phyloP scores from a whole-genome alignment of 2,113 vertebrate genomes.

The Miniopterus natalensis region DNA sequence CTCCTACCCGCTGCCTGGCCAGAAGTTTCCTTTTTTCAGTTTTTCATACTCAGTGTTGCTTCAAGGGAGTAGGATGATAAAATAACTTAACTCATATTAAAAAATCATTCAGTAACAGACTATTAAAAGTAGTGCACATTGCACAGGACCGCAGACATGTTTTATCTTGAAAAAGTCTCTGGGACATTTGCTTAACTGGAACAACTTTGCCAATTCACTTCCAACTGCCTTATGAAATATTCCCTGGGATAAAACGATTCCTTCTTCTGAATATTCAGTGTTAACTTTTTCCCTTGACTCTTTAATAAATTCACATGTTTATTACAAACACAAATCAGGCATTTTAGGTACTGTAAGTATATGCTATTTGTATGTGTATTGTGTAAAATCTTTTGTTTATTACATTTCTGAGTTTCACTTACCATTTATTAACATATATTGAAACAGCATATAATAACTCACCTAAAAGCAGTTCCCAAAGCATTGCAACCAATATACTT shows the following conservation, averaged over 20 bases:
- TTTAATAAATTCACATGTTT: conserved; percentile 76
- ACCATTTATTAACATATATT: conserved; percentile 30
- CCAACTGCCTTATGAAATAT: conserved; percentile 81
- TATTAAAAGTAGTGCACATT: conserved; percentile 80
- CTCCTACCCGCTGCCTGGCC: conserved; percentile 37
- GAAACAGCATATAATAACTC: conserved; percentile 35
- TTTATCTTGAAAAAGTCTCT: conserved; percentile 84
- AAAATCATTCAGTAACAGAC: conserved; percentile 60
- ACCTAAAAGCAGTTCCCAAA: conserved; percentile 31
- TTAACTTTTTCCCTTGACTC: conserved; percentile 53
- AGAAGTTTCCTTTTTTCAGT: conserved; percentile 54
- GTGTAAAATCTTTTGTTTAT: conserved; percentile 23
- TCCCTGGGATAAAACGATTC: conserved; percentile 70
- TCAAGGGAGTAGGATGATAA: conserved; percentile 58
- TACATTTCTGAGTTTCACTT: conserved; percentile 59
- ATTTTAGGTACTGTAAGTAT: conserved; percentile 61
- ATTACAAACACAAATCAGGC: conserved; percentile 78
- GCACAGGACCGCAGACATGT: conserved; percentile 70
- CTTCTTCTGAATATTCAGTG: conserved; percentile 78
- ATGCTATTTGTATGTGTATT: neutral
- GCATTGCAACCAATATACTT: neutral
- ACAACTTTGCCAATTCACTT: conserved; percentile 83
- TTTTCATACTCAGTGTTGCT: conserved; percentile 44
- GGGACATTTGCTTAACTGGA: conserved; percentile 81
- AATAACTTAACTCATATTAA: conserved; percentile 63